These are phyloP conservation scores for Patagioenas fasciata DNA, from an alignment of 2,113 vertebrate species.

Conservation along the genomic window DNA sequence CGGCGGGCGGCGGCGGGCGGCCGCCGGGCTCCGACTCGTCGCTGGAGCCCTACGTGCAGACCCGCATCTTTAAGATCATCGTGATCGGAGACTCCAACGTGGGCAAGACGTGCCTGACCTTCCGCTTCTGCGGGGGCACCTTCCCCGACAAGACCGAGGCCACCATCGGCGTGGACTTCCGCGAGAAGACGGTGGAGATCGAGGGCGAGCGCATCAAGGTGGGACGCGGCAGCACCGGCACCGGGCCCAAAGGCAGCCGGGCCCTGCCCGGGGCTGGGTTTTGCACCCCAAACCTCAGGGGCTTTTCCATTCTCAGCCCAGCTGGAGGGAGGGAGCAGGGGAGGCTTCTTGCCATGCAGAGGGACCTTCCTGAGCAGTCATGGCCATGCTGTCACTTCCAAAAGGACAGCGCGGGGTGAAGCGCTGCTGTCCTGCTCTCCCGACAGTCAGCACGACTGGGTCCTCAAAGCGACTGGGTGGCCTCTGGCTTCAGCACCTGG, in stretches of 20 bases:
- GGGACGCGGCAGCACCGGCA: neutral
- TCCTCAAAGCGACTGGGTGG: fast-evolving
- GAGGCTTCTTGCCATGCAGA: neutral
- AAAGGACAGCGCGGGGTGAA: neutral
- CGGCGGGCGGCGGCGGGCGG: neutral
- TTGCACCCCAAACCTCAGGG: fast-evolving
- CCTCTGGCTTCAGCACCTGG: neutral
- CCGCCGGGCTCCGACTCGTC: constrained; percentile 79
- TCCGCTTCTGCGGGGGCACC: constrained; percentile 94
- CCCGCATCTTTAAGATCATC: constrained; percentile 97
- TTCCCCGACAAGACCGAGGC: constrained; percentile 95
- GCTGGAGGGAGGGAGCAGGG: neutral
- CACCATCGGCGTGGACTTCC: constrained; percentile 96
- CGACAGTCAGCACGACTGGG: neutral
- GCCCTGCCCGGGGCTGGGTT: neutral
- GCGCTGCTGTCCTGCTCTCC: neutral
- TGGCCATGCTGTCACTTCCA: too few relatives aligned
- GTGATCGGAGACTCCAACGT: constrained; percentile 97
- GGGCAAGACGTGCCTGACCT: constrained; percentile 96
- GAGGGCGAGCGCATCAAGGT: constrained; percentile 98
- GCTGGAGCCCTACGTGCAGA: constrained; percentile 91
- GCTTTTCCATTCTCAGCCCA: too few relatives aligned
- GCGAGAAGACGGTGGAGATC: constrained; percentile 96
- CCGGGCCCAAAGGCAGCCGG: too few relatives aligned
- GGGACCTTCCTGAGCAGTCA: neutral